phyloP scores from a whole-genome alignment of 1,140 invertebrate species.

The Megalonaias nervosa region DNA sequence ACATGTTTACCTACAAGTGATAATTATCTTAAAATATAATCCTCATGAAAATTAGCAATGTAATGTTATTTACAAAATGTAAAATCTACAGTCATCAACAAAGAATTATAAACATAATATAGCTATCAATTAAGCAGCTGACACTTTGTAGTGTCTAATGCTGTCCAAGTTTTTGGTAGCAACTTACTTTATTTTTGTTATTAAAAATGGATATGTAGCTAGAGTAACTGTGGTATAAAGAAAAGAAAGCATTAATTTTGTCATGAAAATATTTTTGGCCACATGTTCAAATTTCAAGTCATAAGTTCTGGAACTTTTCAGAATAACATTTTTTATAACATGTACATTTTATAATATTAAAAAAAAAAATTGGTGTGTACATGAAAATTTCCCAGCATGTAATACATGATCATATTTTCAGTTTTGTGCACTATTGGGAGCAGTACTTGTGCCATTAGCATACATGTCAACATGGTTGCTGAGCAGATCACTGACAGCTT shows the following conservation, averaged over 20 bases:
- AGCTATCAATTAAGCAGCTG: too few species aligned
- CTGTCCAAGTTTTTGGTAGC: too few species aligned
- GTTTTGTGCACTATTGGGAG: conserved; percentile 93
- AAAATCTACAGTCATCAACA: too few species aligned
- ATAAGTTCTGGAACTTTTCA: not conserved
- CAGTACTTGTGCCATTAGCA: conserved; percentile 88
- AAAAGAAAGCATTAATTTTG: not conserved
- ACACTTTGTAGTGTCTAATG: too few species aligned
- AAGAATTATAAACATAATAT: too few species aligned
- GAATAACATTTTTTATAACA: not conserved
- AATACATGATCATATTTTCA: conserved; percentile 72
- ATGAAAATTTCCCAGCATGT: not conserved
- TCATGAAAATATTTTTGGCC: not conserved
- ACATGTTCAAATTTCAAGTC: not conserved
- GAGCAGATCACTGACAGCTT: conserved; percentile 84
- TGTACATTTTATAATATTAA: not conserved
- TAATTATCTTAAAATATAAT: too few species aligned
- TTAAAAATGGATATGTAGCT: too few species aligned
- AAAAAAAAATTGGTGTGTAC: not conserved
- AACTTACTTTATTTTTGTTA: too few species aligned
- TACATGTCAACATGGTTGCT: conserved; percentile 92
- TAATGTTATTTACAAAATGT: too few species aligned
- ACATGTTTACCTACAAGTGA: too few species aligned
- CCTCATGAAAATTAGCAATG: too few species aligned
- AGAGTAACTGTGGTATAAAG: not conserved